Conservation (phyloP, 2,797 vertebrate species). For the Smutsia gigantea region DNA sequence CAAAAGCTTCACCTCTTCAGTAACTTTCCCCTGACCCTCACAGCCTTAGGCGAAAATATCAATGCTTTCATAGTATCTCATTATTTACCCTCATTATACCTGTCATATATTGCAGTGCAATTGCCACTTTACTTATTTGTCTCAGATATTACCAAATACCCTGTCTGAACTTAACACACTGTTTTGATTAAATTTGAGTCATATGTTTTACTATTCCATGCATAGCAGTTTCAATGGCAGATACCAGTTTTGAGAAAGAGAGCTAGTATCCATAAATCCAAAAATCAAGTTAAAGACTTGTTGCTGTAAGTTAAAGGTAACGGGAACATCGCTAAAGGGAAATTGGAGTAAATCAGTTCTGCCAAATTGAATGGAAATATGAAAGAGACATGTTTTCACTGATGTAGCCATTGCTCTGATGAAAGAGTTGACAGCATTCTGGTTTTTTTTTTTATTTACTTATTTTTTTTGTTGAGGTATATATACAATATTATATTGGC, state of each 20-base stretch:
- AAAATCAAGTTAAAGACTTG: background rate
- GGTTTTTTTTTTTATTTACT: too few species aligned
- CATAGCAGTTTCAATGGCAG: background rate
- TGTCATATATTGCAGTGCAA: background rate
- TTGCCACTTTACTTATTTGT: background rate
- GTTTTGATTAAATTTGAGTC: background rate
- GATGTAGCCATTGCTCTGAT: background rate
- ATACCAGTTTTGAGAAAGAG: background rate
- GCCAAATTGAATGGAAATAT: background rate
- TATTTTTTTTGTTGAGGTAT: too few species aligned
- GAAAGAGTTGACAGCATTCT: background rate
- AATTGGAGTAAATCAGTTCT: background rate
- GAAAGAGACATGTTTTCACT: background rate
- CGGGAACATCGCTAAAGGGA: background rate
- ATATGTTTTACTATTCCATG: background rate
- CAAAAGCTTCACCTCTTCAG: background rate
- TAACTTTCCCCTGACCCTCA: background rate
- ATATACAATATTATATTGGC: too few species aligned
- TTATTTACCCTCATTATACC: background rate
- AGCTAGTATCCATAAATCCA: background rate
- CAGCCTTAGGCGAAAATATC: background rate
- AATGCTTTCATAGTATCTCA: background rate
- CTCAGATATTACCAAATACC: background rate
- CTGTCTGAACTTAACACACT: background rate
- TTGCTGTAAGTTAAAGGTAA: background rate